Base-by-base conservation (phyloP, 2,888 invertebrate genomes). In the Pocota personata region DNA sequence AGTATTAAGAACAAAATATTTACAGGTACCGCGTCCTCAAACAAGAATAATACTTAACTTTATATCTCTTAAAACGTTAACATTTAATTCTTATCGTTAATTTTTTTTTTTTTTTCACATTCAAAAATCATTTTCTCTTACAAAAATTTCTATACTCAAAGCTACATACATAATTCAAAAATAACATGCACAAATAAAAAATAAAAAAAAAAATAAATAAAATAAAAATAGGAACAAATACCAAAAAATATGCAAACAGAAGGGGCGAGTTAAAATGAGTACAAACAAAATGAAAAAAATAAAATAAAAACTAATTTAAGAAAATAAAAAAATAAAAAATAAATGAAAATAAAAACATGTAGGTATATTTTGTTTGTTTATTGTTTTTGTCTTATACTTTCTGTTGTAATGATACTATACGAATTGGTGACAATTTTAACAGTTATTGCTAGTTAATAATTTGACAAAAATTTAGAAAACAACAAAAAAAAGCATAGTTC, bases 21-120 rank as follows among this genome's bases (percentile, higher is more conserved):
- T 77, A 82, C 86, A 86, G 86, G 86, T 86, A 86, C 86, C 86
- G 66, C 86, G 86, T 62, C 76, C 77, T 77, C 12, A 50, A 71
- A 73, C 58, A 57, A 52, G 14, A 52, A 52, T 52, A 24, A 55
- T 55, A 46, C 52, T 52, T 67, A 67, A 19, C 52, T 16, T 57
- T 69, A 50, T 27, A 35, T 46, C 21, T 32, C n/a, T 72, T 48
- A 64, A 46, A 21, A 30, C 10, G 27, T 14, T 55, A 35, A 35
- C 60, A 40, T 64, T 52, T 16, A 57, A 7, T 27, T 48, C 10
- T 52, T 37, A 50, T 14, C 40, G n/a, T 16, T 57, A 35, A 14
- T 24, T 40, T 19, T 30, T 32, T 14, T 40, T 24, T 24, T 40
- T 19, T 30, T 32, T 14, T 40, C 35, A 71, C 55, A 32, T 57